Percentiles rank a stretch among this genome's conserved stretches.
These are phyloP conservation scores for Achroia grisella DNA, from an alignment of 1,140 invertebrate genomes.

Conservation along the genomic window DNA sequence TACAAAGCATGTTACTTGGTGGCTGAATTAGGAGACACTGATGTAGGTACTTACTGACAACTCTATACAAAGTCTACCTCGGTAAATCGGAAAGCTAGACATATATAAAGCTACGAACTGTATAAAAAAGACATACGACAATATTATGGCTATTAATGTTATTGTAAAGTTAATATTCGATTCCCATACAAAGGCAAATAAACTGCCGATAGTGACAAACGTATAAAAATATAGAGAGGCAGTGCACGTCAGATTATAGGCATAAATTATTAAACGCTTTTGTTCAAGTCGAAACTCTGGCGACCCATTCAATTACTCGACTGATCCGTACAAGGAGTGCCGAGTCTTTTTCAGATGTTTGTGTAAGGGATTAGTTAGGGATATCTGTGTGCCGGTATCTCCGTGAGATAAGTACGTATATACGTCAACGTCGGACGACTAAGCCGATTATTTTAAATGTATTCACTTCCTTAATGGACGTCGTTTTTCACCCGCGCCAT, in stretches of 20 bases:
- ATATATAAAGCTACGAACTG: conserved; percentile 22
- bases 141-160: conserved; percentile 61
- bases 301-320: conserved; percentile 58
- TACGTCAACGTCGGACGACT: conserved; percentile 71
- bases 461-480: conserved; percentile 73
- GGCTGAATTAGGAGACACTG: too few species aligned
- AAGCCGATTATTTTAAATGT: conserved; percentile 74
- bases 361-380: conserved; percentile 66
- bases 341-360: conserved; percentile 70
- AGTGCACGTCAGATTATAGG: conserved; percentile 65
- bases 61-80: too few species aligned
- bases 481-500: conserved; percentile 63
- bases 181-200: conserved; percentile 53
- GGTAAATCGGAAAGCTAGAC: neutral
- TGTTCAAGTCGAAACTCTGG: conserved; percentile 42
- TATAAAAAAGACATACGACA: conserved; percentile 45
- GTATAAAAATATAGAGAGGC: conserved; percentile 39
- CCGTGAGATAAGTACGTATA: conserved; percentile 71
- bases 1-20: too few species aligned
- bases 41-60: too few species aligned
- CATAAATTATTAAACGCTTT: conserved; percentile 71
- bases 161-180: conserved; percentile 59
- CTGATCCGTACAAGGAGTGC: conserved; percentile 56
- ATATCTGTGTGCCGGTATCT: conserved; percentile 71
- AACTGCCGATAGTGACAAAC: conserved; percentile 52